Conservation (phyloP, 2,113 vertebrate species). For the Gasterosteus aculeatus region DNA sequence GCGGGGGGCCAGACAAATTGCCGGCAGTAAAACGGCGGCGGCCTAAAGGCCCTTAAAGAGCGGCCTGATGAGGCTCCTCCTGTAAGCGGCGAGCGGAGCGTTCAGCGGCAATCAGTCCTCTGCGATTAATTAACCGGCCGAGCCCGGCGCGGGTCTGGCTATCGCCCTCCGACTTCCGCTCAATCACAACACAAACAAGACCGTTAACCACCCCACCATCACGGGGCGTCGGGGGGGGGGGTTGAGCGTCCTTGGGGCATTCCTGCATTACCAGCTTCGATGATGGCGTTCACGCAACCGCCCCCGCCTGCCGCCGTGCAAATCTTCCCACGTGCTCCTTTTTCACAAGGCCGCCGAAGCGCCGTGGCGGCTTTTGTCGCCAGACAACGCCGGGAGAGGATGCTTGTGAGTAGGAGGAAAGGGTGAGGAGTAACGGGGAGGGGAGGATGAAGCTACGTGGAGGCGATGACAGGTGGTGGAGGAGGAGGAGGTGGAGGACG, state of each 20-base stretch:
- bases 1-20: slow-evolving; percentile 31
- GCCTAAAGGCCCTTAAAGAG: slow-evolving; percentile 44
- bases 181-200: slow-evolving; percentile 71
- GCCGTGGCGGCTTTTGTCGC: slow-evolving; percentile 10
- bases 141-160: slow-evolving; percentile 28
- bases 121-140: slow-evolving; percentile 63
- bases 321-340: slow-evolving; percentile 32
- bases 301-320: slow-evolving; percentile 26
- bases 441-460: not conserved
- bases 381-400: not conserved
- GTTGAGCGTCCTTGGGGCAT: slow-evolving; percentile 55
- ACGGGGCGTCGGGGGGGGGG: too few relatives aligned
- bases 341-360: slow-evolving; percentile 36
- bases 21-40: slow-evolving; percentile 25
- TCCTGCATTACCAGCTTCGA: slow-evolving; percentile 10
- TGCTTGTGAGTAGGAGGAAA: slow-evolving; percentile 13
- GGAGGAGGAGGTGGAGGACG: slow-evolving; percentile 1
- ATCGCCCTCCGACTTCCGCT: slow-evolving; percentile 43
- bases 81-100: slow-evolving; percentile 50
- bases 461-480: slow-evolving; percentile 1
- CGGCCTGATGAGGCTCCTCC: slow-evolving; percentile 51
- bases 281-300: not conserved
- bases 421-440: slow-evolving; percentile 4
- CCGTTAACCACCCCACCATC: slow-evolving; percentile 58
- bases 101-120: slow-evolving; percentile 50